Conservation (phyloP, 2,113 vertebrate genomes). For the Equus przewalskii region DNA sequence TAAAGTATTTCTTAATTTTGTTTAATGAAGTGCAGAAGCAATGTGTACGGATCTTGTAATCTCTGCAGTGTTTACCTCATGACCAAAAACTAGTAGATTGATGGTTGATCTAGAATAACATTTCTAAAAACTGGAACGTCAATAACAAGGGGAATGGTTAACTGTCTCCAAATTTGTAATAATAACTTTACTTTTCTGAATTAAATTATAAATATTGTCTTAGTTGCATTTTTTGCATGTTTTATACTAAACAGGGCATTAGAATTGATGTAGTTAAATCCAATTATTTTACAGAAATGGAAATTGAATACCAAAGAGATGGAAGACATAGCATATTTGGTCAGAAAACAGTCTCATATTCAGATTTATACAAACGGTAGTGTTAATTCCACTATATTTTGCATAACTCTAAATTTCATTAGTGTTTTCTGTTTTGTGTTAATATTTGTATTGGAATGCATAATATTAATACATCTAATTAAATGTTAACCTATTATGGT, state of each 20-base stretch:
- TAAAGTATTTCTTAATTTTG: background rate
- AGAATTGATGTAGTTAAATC: background rate
- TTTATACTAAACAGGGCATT: background rate
- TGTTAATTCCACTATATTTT: background rate
- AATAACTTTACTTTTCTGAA: background rate
- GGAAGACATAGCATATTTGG: background rate
- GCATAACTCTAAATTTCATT: background rate
- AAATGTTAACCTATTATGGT: background rate
- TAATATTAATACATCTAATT: background rate
- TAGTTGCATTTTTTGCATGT: background rate
- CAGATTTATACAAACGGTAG: background rate
- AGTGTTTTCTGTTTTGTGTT: background rate
- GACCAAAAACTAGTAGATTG: background rate
- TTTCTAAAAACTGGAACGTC: background rate
- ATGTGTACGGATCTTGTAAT: fast-evolving
- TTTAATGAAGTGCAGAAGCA: background rate
- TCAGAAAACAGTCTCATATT: background rate
- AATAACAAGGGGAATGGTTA: background rate
- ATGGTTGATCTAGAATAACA: background rate
- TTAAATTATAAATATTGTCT: background rate
- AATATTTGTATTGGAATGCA: background rate
- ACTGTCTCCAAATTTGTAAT: background rate
- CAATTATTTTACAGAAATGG: background rate
- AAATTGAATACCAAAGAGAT: background rate
- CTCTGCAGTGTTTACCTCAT: background rate